These are phyloP conservation scores for Aegypius monachus DNA, from an alignment of 2,113 vertebrate genomes.

Conservation along the genomic window DNA sequence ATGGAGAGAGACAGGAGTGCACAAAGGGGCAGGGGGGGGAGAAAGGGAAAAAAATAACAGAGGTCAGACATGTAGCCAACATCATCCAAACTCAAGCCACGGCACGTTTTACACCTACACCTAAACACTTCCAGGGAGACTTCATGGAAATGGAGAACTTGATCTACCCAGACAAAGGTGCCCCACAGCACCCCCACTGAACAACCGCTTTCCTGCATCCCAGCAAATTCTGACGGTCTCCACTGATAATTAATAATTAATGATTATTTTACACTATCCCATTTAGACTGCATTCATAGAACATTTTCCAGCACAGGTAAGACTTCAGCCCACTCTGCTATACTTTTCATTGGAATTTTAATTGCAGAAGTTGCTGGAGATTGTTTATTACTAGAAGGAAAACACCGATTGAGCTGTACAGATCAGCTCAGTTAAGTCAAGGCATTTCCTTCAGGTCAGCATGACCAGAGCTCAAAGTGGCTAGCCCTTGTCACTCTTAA, in stretches of 20 bases:
- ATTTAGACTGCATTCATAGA: not conserved
- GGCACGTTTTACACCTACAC: not conserved
- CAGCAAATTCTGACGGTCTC: no score
- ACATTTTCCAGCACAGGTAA: not conserved
- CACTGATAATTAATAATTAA: not conserved
- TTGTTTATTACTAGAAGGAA: not conserved
- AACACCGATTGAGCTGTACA: rapidly evolving
- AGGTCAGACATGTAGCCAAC: not conserved
- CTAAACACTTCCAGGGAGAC: not conserved
- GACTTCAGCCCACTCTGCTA: not conserved
- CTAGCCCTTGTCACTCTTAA: not conserved
- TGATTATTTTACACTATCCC: not conserved
- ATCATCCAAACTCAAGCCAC: not conserved
- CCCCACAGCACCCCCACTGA: rapidly evolving
- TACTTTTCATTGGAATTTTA: not conserved
- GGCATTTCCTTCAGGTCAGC: no score
- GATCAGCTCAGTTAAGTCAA: not conserved
- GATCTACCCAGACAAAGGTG: not conserved
- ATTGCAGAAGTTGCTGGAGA: not conserved
- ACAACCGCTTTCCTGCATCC: not conserved
- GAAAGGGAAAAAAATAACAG: no score
- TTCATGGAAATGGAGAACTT: not conserved
- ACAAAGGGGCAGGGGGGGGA: no score
- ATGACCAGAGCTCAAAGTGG: rapidly evolving
- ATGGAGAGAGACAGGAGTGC: rapidly evolving